Percentiles rank a stretch among this genome's conserved stretches.
Evolutionary conservation across 2,888 invertebrate genomes (phyloP).

Genomic region (Platerodrilus igneus): DNA sequence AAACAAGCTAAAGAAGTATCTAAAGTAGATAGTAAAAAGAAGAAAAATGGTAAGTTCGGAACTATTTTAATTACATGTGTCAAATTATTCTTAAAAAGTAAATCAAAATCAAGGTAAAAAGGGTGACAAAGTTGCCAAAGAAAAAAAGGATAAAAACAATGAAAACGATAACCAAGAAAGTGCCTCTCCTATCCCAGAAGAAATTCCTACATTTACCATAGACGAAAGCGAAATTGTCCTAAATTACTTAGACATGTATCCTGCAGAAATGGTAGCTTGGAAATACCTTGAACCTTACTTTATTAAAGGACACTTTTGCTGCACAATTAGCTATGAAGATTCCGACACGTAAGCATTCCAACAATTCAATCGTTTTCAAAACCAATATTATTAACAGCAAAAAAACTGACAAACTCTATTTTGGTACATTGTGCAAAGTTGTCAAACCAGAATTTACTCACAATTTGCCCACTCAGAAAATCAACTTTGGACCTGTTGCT

Average conservation of each 20-base stretch:
- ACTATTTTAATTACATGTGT: no score
- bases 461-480: constrained; percentile 30
- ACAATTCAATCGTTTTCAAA: not conserved
- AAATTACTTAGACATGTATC: constrained; percentile 32
- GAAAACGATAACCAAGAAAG: constrained; percentile 4
- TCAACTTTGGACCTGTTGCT: constrained; percentile 32
- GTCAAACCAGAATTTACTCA: constrained; percentile 33
- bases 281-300: constrained; percentile 30
- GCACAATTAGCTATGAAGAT: constrained; percentile 24
- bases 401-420: constrained; percentile 24
- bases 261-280: constrained; percentile 34
- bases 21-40: not conserved
- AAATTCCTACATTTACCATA: constrained; percentile 20
- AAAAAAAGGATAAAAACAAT: constrained; percentile 4
- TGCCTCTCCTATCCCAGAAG: not conserved
- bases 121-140: constrained; percentile 15
- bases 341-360: constrained; percentile 14
- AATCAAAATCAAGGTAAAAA: constrained; percentile 12
- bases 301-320: constrained; percentile 28
- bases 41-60: constrained; percentile 7
- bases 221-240: constrained; percentile 25
- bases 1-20: constrained; percentile 8
- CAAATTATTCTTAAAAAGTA: no score
- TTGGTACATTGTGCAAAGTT: constrained; percentile 32
- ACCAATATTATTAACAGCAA: constrained; percentile 14